Conservation (phyloP, 2,113 vertebrate genomes). For the Oreochromis niloticus region DNA sequence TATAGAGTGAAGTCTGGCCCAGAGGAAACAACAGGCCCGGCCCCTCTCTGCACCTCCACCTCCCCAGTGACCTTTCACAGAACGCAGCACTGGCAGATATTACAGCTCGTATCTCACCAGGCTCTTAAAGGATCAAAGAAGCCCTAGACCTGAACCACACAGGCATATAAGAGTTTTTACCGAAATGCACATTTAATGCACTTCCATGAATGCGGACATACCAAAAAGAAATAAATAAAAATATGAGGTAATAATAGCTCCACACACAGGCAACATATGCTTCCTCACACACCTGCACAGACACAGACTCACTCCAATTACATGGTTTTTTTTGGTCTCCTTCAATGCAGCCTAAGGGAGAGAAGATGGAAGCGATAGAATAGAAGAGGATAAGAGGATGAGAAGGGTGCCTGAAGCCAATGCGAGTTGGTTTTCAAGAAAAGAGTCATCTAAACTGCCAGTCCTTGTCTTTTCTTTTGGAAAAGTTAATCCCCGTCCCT, state of each 20-base stretch:
- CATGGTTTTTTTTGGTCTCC: constrained; percentile 8
- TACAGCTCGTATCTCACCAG: constrained; percentile 63
- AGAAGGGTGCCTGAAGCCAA: constrained; percentile 46
- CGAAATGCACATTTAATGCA: background rate
- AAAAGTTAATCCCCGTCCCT: constrained; percentile 47
- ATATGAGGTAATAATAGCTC: background rate
- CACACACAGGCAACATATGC: background rate
- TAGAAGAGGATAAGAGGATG: constrained; percentile 46
- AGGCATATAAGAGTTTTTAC: background rate
- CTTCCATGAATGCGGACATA: background rate
- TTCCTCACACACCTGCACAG: background rate
- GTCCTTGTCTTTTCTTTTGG: constrained; percentile 49
- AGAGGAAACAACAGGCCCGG: constrained; percentile 20
- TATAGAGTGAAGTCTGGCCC: constrained; percentile 44
- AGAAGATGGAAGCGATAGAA: constrained; percentile 46
- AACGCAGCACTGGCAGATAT: constrained; percentile 49
- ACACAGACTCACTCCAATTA: constrained; percentile 55
- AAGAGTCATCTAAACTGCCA: constrained; percentile 64
- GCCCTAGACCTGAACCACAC: background rate
- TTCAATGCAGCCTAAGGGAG: constrained; percentile 41
- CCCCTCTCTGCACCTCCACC: constrained; percentile 52
- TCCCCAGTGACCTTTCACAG: constrained; percentile 72
- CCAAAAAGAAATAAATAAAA: background rate
- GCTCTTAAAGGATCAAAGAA: constrained; percentile 53
- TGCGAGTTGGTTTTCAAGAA: constrained; percentile 48